phyloP scores from a whole-genome alignment of 2,888 invertebrate genomes.

The Ophion slaviceki region DNA sequence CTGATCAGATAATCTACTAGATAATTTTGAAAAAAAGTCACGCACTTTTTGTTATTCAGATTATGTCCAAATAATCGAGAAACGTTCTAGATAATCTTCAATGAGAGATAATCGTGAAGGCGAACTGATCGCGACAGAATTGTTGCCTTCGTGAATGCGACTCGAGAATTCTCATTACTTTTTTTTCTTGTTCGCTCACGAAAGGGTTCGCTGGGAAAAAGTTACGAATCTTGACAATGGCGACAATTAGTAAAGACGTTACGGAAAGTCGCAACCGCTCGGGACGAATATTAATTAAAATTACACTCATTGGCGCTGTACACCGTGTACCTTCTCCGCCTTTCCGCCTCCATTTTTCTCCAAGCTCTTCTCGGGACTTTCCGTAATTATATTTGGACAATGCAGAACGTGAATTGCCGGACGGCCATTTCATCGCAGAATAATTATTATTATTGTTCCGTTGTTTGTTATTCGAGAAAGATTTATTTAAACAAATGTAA shows the following conservation, averaged over 20 bases:
- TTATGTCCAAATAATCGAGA: too few relatives aligned
- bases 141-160: conserved; percentile 6
- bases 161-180: not conserved
- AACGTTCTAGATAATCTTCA: too few relatives aligned
- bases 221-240: conserved; percentile 53
- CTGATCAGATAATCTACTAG: too few relatives aligned
- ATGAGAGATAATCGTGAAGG: too few relatives aligned
- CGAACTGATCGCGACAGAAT: not conserved
- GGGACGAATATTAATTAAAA: conserved; percentile 77
- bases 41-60: too few relatives aligned
- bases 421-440: too few relatives aligned
- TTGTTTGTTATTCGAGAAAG: too few relatives aligned
- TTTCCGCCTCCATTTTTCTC: conserved; percentile 31
- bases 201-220: conserved; percentile 43
- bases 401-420: conserved; percentile 33
- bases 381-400: conserved; percentile 54
- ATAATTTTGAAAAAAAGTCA: too few relatives aligned
- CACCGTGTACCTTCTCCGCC: conserved; percentile 2
- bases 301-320: conserved; percentile 61
- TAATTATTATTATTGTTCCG: too few relatives aligned
- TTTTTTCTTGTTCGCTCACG: not conserved
- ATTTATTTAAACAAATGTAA: too few relatives aligned
- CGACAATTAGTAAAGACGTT: conserved; percentile 61
- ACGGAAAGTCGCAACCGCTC: conserved; percentile 45
- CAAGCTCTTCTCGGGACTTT: conserved; percentile 24